Evolutionary conservation across 2,797 vertebrate genomes (phyloP).

Genomic region (Myotis myotis): DNA sequence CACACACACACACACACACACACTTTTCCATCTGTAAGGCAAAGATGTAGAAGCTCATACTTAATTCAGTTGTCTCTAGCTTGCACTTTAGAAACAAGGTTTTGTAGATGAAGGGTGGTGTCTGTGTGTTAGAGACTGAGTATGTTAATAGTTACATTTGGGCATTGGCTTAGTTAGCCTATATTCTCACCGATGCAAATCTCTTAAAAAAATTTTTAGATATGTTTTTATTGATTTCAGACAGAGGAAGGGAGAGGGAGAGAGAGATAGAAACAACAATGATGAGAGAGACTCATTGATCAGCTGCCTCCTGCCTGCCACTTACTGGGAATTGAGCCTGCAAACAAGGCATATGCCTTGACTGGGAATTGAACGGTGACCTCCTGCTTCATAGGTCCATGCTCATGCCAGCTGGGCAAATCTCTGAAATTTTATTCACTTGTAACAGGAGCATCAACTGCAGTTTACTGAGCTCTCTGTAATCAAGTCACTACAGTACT

Average conservation of each 20-base stretch:
- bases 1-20: too few relatives aligned
- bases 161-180: not conserved
- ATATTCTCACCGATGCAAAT: not conserved
- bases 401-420: not conserved
- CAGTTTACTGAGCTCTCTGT: not conserved
- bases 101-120: not conserved
- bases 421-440: not conserved
- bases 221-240: too few relatives aligned
- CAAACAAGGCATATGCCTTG: too few relatives aligned
- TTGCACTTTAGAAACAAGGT: not conserved
- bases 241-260: too few relatives aligned
- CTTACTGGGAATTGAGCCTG: too few relatives aligned
- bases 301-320: too few relatives aligned
- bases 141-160: not conserved
- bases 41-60: not conserved
- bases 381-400: too few relatives aligned
- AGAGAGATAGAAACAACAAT: too few relatives aligned
- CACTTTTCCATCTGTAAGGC: not conserved
- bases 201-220: not conserved
- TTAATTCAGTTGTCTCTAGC: not conserved
- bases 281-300: too few relatives aligned
- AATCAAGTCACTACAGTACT: not conserved
- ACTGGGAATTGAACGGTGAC: too few relatives aligned
- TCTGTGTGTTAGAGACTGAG: not conserved
- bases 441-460: not conserved